A percentile compares a stretch with the other conserved stretches of the same genome.
These are phyloP conservation scores for Drosophila nigricruria DNA, from an alignment of 2,888 invertebrate species.

Conservation along the genomic window DNA sequence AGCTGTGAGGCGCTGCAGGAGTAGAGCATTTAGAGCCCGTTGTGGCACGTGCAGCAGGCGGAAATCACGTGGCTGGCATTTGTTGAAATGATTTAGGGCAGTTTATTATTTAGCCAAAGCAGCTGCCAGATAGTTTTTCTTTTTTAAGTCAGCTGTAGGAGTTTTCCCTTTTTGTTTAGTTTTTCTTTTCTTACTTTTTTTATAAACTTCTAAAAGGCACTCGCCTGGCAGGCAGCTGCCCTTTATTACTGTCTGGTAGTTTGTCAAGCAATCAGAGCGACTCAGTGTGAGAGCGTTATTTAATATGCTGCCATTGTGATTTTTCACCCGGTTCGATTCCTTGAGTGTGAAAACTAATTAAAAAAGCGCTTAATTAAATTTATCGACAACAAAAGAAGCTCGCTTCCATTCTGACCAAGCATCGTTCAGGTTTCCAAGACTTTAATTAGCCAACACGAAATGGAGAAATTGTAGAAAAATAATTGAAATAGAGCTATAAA, in stretches of 20 bases:
- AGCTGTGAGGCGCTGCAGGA: slow-evolving; percentile 37
- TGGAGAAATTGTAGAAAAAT: background rate
- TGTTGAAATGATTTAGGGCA: slow-evolving; percentile 75
- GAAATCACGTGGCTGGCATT: slow-evolving; percentile 77
- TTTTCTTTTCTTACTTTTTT: background rate
- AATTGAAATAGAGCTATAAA: background rate
- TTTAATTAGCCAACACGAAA: slow-evolving; percentile 5
- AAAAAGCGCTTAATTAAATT: slow-evolving; percentile 58
- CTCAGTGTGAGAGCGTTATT: background rate
- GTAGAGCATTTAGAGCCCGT: slow-evolving; percentile 16
- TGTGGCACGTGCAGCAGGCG: slow-evolving; percentile 66
- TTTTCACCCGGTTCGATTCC: background rate
- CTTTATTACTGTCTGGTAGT: slow-evolving; percentile 16
- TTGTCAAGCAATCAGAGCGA: slow-evolving; percentile 21
- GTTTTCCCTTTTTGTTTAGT: background rate
- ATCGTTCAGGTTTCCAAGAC: background rate
- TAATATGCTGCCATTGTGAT: slow-evolving; percentile 1
- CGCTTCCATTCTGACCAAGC: slow-evolving; percentile 1
- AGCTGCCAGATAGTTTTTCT: slow-evolving; percentile 19
- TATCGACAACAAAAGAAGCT: slow-evolving; percentile 30
- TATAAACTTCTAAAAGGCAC: background rate
- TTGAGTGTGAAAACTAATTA: slow-evolving; percentile 64
- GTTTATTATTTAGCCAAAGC: slow-evolving; percentile 58
- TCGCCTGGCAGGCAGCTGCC: background rate
- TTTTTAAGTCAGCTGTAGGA: slow-evolving; percentile 1